Percentiles rank a stretch among this genome's conserved stretches.
These are phyloP conservation scores for Lycodopsis pacificus DNA, from an alignment of 2,797 vertebrate genomes.

Conservation along the genomic window DNA sequence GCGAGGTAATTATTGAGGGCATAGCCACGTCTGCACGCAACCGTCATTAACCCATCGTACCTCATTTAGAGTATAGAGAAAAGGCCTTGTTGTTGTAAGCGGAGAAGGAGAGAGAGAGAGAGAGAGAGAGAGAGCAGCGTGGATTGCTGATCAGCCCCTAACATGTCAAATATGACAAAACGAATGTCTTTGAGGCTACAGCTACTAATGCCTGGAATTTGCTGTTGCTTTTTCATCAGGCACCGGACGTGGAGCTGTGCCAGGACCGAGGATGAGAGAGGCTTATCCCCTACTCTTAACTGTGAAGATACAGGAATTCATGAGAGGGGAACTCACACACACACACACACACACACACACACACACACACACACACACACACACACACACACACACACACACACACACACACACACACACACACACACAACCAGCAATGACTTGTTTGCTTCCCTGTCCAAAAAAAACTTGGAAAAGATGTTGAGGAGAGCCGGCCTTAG, in stretches of 20 bases:
- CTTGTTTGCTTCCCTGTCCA: constrained; percentile 47
- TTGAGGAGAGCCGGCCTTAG: constrained; percentile 28
- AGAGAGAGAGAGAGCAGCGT: not conserved
- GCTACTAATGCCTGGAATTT: constrained; percentile 81
- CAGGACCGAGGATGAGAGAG: constrained; percentile 54
- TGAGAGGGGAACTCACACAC: constrained; percentile 28
- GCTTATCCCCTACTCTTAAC: constrained; percentile 58
- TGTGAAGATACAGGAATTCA: constrained; percentile 65
- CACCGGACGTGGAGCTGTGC: constrained; percentile 61
- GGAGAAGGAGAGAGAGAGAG: constrained; percentile 30
- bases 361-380: constrained; percentile 16
- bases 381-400: constrained; percentile 28
- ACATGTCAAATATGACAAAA: constrained; percentile 72
- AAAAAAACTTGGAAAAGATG: constrained; percentile 47
- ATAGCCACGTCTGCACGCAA: constrained; percentile 81
- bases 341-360: constrained; percentile 23
- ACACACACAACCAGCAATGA: constrained; percentile 38
- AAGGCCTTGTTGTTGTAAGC: constrained; percentile 68
- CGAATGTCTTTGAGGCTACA: constrained; percentile 61
- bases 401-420: constrained; percentile 14
- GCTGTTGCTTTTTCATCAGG: constrained; percentile 73
- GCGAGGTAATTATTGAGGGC: constrained; percentile 78
- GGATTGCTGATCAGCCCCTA: constrained; percentile 60
- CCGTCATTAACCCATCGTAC: constrained; percentile 76
- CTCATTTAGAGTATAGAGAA: constrained; percentile 66